Base-by-base conservation (phyloP, 2,797 vertebrate species). In the Eurystomus glaucurus region DNA sequence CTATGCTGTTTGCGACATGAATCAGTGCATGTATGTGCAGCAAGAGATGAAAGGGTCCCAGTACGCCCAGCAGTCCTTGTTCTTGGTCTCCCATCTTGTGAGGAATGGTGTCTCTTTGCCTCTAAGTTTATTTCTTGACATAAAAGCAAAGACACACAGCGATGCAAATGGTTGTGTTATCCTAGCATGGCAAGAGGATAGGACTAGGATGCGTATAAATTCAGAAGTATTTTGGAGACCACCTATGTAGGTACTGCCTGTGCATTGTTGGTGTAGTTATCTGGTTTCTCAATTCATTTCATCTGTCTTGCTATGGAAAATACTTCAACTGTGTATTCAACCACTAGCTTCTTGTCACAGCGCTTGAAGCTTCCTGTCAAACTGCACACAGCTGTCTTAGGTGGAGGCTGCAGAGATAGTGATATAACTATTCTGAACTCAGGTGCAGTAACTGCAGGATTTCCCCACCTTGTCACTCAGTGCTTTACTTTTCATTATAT, bases 281-380 rank as follows among this genome's bases (percentile, higher is more conserved):
- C 39, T 50, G 35, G 18, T 90, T 6, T 74, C 58, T 52, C 3
- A 5, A 37, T 52, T 89, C 26, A 17, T 85, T 91, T 93, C 9
- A 41, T 82, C 37, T 75, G 20, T 60, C 18, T 76, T 41, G 35
- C 70, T 29, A 10, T 33, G 33, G 80, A 90, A 90, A 52, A 62
- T 60, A 29, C 46, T 39, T 76, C 51, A 62, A 35, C 76, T 39
- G 16, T 74, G 35, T 33, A 48, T 94, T 84, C 51, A 81, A 11
- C 29, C 31, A 12, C 25, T 13, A 35, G 31, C 25, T 87, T 65
- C 88, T 85, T 92, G 81, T 85, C 37, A 50, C 70, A 52, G 83
- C 41, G 58, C 58, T 52, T 78, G 61, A 57, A 78, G 54, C 85
- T 93, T 95, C 84, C 79, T 93, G 48, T 82, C 87, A 25, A 79